Conservation (phyloP, 2,888 invertebrate genomes). For the Cancer borealis region DNA sequence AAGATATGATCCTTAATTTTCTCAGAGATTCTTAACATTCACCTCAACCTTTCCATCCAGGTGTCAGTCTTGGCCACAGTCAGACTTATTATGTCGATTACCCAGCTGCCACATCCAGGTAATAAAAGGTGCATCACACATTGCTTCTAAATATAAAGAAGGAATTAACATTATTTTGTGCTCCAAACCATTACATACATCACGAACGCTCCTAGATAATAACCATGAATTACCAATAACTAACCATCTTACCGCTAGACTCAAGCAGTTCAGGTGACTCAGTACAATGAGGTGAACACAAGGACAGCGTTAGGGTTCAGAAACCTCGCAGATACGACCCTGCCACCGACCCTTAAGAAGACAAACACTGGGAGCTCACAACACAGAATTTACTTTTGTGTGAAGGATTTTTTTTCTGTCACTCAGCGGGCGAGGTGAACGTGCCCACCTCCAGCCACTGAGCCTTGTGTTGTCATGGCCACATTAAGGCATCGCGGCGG, state of each 20-base stretch:
- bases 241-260: neutral
- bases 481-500: neutral
- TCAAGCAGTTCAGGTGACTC: neutral
- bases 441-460: neutral
- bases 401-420: neutral
- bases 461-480: neutral
- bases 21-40: neutral
- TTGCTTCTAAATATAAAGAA: neutral
- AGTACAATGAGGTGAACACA: neutral
- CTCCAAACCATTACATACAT: neutral
- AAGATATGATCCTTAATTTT: neutral
- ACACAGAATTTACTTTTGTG: neutral
- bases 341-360: neutral
- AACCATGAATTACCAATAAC: neutral
- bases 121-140: neutral
- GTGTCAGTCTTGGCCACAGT: neutral
- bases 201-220: neutral
- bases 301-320: neutral
- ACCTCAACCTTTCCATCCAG: neutral
- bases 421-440: conserved; percentile 7
- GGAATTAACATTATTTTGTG: neutral
- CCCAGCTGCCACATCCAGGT: neutral
- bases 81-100: neutral
- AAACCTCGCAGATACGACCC: neutral
- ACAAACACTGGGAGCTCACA: neutral